Base-by-base conservation (phyloP, 2,113 vertebrate genomes). In the Osmerus mordax region DNA sequence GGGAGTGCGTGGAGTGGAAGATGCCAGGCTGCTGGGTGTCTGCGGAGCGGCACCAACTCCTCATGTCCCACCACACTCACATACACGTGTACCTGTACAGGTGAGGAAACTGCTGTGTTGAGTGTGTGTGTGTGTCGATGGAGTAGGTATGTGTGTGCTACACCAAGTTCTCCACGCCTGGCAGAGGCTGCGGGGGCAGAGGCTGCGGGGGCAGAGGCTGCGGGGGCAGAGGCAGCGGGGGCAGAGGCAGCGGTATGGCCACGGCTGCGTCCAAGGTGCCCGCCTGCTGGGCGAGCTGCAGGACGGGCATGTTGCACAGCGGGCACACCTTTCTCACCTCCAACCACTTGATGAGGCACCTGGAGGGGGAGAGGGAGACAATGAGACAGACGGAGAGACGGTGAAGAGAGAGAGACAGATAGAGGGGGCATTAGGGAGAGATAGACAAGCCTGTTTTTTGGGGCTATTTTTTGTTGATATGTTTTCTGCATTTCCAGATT, bases 341-440 rank as follows among this genome's bases (percentile, higher is more conserved):
- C 93, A 99, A 84, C 97, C 97, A 99, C 80, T 99, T 99, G 87
- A 99, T 98, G 93, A 99, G 97, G 94, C 97, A 99, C 95, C 97
- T 99, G 90, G 1, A 52, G 58, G 28, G 53, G 41, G 51, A 15
- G 16, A 74, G 62, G 29, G 0, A 21, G 72, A 4, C 23, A 13
- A 41, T 2, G 21, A 69, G 28, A n/a, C 19, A 71, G 53, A 18
- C 8, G 36, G 56, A 36, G 66, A 59, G 25, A 15, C 7, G 19
- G 14, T 32, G 65, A 54, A 28, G 19, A 15, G 19, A 54, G 65
- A 54, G 14, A 25, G 51, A 54, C 14, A 67, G 65, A 53, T 8
- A 53, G 47, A 67, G 19, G 51, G 65, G 15, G 4, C 41, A 13
- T 11, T 19, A 19, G 32, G 4, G 32, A 36, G 4, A 36, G 7